Evolutionary conservation across 2,797 vertebrate species (phyloP), one percentile per base, ranked within the genome.

Genomic region (Anas acuta): DNA sequence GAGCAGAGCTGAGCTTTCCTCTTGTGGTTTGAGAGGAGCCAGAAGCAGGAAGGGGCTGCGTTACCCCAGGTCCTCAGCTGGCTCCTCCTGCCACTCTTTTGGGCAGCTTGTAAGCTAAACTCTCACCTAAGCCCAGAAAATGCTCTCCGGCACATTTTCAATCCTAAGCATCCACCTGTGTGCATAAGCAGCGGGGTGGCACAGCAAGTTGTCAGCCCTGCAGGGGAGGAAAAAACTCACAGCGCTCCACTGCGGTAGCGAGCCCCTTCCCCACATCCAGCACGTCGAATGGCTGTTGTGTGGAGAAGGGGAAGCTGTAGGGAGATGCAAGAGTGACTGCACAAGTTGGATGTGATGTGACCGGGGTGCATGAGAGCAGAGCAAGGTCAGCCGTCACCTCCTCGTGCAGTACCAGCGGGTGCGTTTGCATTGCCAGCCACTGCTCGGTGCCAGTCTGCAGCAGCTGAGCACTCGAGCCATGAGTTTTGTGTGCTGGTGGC

Each of bases 401-500:
- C 35, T 32, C 0, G 2, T 67, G 80, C 69, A 70, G 53, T 11
- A 51, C 9, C 43, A 25, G 47, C 45, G 53, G 83, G 62, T 49
- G 66, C 9, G 19, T 60, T 74, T 64, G 67, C 77, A 14, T 20
- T 93, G 79, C 80, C 89, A 93, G 79, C 74, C 62, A 11, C 70
- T 30, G 19, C 43, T 69, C 73, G 32, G 28, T 67, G 85, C 73
- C 89, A 88, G 65, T 67, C 56, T 84, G 74, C 41, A 90, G 64
- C 89, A 78, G 74, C 77, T 79, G 76, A 92, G 60, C 35, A 30
- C 76, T 67, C n/a, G 49, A 65, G 32, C 62, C 56, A 10, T 1
- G 43, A 74, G 74, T 81, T 95, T 65, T 51, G 28, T 79, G 82
- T 87, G 83, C 79, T 86, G 62, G 49, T 16, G 67, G 86, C 78